Evolutionary conservation across 2,888 invertebrate species (phyloP).

Genomic region (Nesidiocoris tenuis): DNA sequence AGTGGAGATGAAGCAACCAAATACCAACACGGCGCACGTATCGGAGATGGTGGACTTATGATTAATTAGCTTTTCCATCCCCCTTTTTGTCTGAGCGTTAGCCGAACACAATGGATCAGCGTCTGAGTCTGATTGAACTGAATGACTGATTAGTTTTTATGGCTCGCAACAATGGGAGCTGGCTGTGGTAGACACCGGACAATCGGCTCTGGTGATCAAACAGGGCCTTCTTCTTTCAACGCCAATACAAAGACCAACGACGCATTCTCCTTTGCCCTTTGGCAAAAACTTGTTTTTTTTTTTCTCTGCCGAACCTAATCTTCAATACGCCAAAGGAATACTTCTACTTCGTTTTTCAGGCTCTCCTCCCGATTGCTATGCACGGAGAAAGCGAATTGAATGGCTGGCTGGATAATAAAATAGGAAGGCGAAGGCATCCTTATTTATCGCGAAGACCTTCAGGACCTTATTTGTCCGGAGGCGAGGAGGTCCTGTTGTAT

Average conservation of each 20-base stretch:
- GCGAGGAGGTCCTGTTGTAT: not conserved
- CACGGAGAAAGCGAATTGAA: not conserved
- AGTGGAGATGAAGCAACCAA: conserved; percentile 1
- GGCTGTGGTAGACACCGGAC: conserved; percentile 5
- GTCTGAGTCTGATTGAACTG: not conserved
- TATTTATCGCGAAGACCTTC: not conserved
- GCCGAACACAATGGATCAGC: conserved; percentile 7
- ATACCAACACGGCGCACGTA: conserved; percentile 15
- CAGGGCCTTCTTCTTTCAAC: conserved; percentile 8
- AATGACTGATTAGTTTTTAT: conserved; percentile 3
- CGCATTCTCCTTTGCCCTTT: conserved; percentile 27
- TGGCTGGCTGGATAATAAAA: not conserved
- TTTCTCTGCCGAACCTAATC: not conserved
- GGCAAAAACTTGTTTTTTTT: conserved; percentile 14
- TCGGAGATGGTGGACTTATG: not conserved
- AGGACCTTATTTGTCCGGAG: not conserved
- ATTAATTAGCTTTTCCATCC: conserved; percentile 17
- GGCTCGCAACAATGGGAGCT: not conserved
- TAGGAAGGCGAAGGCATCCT: not conserved
- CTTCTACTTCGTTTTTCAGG: not conserved
- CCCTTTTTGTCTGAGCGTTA: not conserved
- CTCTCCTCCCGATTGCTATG: not conserved
- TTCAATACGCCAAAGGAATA: not conserved
- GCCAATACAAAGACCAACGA: not conserved
- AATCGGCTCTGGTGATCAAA: conserved; percentile 32